Evolutionary conservation across 2,888 invertebrate genomes (phyloP).

Genomic region (Caradrina kadenii): DNA sequence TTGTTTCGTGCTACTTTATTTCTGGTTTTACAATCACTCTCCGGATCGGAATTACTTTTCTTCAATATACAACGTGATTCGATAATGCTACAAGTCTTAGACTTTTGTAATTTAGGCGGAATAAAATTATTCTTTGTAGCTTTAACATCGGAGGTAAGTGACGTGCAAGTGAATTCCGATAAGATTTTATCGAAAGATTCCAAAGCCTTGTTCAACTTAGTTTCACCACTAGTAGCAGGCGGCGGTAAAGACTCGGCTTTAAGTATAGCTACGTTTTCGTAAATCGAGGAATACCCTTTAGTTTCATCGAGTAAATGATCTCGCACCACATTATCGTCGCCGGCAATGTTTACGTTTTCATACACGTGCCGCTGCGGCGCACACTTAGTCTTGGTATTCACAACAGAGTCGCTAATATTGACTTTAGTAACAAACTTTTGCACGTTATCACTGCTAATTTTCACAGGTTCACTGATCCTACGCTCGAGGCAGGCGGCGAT

Average conservation of each 20-base stretch:
- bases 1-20: constrained; percentile 85
- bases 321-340: constrained; percentile 70
- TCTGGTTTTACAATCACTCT: constrained; percentile 76
- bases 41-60: constrained; percentile 89
- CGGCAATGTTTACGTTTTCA: constrained; percentile 86
- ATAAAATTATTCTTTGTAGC: constrained; percentile 74
- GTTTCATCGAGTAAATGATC: constrained; percentile 81
- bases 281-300: constrained; percentile 86
- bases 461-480: constrained; percentile 83
- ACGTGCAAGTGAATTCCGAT: constrained; percentile 82
- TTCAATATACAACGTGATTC: constrained; percentile 93
- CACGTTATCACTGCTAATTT: constrained; percentile 80
- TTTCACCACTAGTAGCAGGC: constrained; percentile 71
- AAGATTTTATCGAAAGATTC: constrained; percentile 89
- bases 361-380: constrained; percentile 79
- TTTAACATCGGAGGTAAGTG: constrained; percentile 74
- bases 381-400: constrained; percentile 73
- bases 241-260: constrained; percentile 65
- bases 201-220: constrained; percentile 85
- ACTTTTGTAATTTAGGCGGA: constrained; percentile 92
- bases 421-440: constrained; percentile 76
- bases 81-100: constrained; percentile 93
- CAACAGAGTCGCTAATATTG: constrained; percentile 77
- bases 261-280: constrained; percentile 87
- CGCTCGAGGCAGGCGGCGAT: constrained; percentile 87